Base-by-base conservation (phyloP, 2,797 vertebrate genomes). In the Enteromius fasciolatus region DNA sequence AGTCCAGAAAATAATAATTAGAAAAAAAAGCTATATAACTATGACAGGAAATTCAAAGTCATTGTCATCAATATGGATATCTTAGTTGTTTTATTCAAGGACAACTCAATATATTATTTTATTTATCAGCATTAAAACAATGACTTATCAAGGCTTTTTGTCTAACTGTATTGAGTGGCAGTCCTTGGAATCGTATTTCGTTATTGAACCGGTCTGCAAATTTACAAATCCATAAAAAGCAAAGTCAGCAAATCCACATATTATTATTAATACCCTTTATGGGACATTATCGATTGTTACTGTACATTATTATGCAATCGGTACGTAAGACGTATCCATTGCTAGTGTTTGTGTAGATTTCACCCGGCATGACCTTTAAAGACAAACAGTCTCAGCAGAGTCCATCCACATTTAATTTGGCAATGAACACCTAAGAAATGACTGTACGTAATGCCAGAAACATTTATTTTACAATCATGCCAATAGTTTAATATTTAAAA, bases 191-290 rank as follows among this genome's bases (percentile, higher is more conserved):
- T 82, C 59, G 61, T 81, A 77, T 70, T 78, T 11, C 20, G 33
- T 84, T 84, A 86, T 86, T 81, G 79, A 82, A 66, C 77, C 70
- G 31, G 72, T 82, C 78, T 80, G 46, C 61, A 54, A 69, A 70
- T 68, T 68, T 74, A 67, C 81, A 84, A 81, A 86, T 81, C 68
- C 23, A 70, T 50, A 74, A 44, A 81, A 67, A 39, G 52, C 52
- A 73, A 84, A 80, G 23, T 80, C 76, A 70, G 73, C 80, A 67
- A 46, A 80, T 67, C 48, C 77, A 17, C 80, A 72, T 57, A 66
- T 70, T 57, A 36, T 66, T 78, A 82, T 81, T 79, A 83, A 75
- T 74, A 69, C 28, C 36, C 44, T 84, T 87, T 81, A 81, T 85
- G 78, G 68, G 54, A 77, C 57, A 23, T 68, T 63, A 68, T 82